Evolutionary conservation across 1,140 invertebrate species (phyloP).

Genomic region (Heliconius himera): DNA sequence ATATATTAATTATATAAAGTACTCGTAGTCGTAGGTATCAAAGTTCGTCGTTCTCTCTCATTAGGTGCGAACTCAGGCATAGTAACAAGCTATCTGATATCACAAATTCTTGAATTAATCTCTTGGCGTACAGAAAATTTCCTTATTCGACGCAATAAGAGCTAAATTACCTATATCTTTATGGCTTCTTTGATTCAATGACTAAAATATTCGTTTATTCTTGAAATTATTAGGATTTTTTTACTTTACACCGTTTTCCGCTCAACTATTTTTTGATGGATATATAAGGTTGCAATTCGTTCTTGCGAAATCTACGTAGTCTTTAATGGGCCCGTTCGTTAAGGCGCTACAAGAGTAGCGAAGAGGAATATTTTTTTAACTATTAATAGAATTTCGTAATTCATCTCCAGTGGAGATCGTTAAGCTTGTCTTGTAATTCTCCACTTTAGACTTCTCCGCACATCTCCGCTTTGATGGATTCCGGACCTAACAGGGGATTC

Average conservation of each 20-base stretch:
- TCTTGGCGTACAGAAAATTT: constrained; percentile 16
- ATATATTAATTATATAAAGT: background rate
- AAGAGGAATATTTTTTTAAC: no score
- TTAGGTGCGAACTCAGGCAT: constrained; percentile 19
- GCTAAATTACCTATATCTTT: background rate
- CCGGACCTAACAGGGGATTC: no score
- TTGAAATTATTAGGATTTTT: background rate
- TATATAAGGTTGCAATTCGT: no score
- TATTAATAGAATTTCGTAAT: no score
- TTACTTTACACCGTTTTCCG: background rate
- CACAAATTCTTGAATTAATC: constrained; percentile 33
- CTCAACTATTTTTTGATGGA: no score
- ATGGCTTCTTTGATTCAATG: background rate
- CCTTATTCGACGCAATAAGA: constrained; percentile 15
- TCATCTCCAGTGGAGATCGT: no score
- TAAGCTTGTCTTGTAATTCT: no score
- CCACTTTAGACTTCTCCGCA: no score
- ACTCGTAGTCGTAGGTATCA: background rate
- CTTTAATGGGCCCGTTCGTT: no score
- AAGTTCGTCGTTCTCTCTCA: background rate
- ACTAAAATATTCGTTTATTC: background rate
- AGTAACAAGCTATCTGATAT: constrained; percentile 24
- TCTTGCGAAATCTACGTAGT: no score
- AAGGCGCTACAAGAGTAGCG: no score
- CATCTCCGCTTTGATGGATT: no score